phyloP scores from a whole-genome alignment of 2,113 vertebrate species.

The Piprites chloris region DNA sequence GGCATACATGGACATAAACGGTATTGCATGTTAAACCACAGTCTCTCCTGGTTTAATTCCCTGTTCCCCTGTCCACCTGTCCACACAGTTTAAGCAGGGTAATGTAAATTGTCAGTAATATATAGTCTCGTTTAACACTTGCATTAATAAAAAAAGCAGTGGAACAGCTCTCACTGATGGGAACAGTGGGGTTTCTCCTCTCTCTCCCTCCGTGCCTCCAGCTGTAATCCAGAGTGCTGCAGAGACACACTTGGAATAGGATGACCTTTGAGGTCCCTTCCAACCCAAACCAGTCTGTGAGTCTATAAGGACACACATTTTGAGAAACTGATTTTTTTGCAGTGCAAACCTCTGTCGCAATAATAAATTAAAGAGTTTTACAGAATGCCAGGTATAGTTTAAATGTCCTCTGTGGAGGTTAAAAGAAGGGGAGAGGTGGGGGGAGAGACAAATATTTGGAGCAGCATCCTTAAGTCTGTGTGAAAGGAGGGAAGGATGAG shows the following conservation, averaged over 20 bases:
- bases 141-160: not conserved
- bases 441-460: not conserved
- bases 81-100: not conserved
- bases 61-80: slow-evolving; percentile 14
- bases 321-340: not conserved
- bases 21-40: not conserved
- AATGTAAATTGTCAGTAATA: not conserved
- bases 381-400: not conserved
- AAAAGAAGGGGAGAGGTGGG: not conserved
- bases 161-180: not conserved
- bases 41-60: not conserved
- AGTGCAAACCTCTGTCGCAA: not conserved
- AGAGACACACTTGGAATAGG: not conserved
- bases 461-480: not conserved
- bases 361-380: rapidly evolving
- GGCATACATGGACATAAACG: not conserved
- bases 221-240: rapidly evolving
- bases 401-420: no score
- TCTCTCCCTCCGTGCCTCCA: not conserved
- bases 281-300: rapidly evolving
- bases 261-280: rapidly evolving
- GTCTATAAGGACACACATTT: not conserved
- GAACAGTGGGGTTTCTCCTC: not conserved
- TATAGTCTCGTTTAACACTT: not conserved
- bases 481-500: not conserved